Conservation (phyloP, 2,888 invertebrate genomes). For the Philereme vetulata region DNA sequence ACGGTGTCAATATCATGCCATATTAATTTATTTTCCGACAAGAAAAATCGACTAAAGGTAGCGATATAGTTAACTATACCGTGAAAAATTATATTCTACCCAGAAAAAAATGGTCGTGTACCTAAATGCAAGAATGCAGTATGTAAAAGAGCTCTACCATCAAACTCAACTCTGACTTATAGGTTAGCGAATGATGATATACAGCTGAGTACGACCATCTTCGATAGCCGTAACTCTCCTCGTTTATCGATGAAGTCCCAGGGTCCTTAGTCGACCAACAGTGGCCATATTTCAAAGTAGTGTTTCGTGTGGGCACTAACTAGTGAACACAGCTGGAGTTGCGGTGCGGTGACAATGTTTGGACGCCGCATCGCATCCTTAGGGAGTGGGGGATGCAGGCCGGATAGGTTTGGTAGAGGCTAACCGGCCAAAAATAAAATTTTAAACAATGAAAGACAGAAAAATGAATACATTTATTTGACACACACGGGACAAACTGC, state of each 20-base stretch:
- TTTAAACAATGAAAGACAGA: no score
- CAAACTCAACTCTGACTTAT: background rate
- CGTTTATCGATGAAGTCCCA: conserved; percentile 46
- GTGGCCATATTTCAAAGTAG: conserved; percentile 65
- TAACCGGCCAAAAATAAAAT: background rate
- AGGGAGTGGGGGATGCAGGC: conserved; percentile 6
- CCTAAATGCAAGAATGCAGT: no score
- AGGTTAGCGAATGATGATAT: conserved; percentile 1
- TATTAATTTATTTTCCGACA: no score
- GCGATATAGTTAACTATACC: no score
- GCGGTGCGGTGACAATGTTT: conserved; percentile 75
- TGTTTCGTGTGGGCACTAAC: conserved; percentile 67
- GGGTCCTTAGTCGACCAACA: conserved; percentile 47
- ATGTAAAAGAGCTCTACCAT: background rate
- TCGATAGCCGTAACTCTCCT: conserved; percentile 31
- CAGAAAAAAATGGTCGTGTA: no score
- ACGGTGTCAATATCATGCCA: no score
- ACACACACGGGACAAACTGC: no score
- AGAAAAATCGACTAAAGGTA: no score
- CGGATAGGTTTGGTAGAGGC: background rate
- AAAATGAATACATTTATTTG: no score
- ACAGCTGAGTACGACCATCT: conserved; percentile 6
- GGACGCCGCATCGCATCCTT: conserved; percentile 57
- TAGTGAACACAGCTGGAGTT: conserved; percentile 73
- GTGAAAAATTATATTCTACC: no score